Base-by-base conservation (phyloP, 2,888 invertebrate species). In the Ophion ellenae region DNA sequence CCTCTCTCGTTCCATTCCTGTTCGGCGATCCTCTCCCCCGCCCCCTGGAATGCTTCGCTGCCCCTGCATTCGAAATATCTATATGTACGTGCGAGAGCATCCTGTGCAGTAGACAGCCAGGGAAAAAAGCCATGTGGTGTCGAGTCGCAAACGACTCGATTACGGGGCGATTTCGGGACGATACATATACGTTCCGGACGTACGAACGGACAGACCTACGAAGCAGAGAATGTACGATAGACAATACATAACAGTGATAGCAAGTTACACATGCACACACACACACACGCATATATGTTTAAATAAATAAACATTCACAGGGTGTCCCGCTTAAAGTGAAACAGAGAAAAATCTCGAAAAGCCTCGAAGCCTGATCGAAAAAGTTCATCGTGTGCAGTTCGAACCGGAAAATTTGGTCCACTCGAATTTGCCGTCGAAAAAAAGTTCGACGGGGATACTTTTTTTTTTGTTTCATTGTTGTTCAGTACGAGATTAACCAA, bases 101-200 rank as follows among this genome's bases (percentile, higher is more conserved):
- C 73, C 78, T 81, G 84, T 70, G 81, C 86, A 78, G 70, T 81
- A 81, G 86, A 86, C 77, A 84, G 81, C 81, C 77, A 78, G 86
- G 86, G 86, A 86, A 86, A 86, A 86, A 86, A 86, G 80, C 86
- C 86, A 86, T 83, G 83, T 86, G 86, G 83, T 81, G 86, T 86
- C 86, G 86, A 83, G 81, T 86, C 84, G 86, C 86, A 83, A 86
- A 86, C 86, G 81, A 86, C 83, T 86, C 83, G 86, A 86, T 86
- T 86, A 86, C 86, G 67, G 78, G 74, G 47, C 86, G 86, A 86
- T 86, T 86, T 78, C 81, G 78, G 45, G 64, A 75, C 81, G 86
- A 81, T 86, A 80, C 14, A 66, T 45, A 79, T 71, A 63, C 73
- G 73, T 47, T 45, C 59, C 67, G 73, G 73, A 80, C 57, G 73